Evolutionary conservation across 2,888 invertebrate genomes (phyloP), one percentile per base, ranked within the genome.

Genomic region (Drosophila prostipennis): DNA sequence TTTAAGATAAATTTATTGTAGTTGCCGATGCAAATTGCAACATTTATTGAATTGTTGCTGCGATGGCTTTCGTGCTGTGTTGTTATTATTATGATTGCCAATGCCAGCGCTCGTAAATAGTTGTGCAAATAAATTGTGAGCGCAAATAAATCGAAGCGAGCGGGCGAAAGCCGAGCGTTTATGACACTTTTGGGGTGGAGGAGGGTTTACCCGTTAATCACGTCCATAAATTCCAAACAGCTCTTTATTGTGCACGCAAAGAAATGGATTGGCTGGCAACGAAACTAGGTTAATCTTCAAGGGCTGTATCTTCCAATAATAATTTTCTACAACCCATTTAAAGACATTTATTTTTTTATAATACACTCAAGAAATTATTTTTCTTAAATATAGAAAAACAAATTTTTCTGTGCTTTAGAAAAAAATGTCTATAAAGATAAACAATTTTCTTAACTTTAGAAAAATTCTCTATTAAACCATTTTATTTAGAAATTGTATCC

Each of bases 1-100:
- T 87, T 87, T 82, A 86, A 84, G 84, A 78, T 87, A 87, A 78
- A 87, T 84, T 84, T 87, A 88, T 83, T 76, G 77, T 78, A 82
- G 86, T 85, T 87, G 78, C 83, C 81, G 74, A 67, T 82, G 82
- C 86, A 83, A 83, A 83, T 83, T 87, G 87, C 69, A 74, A 79
- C 82, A 83, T 87, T 84, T 87, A 83, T 83, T 85, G 87, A 77
- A 77, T 87, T 78, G 77, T 68, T 80, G 78, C 48, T 76, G 56
- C 23, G 34, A 34, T 16, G 10, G 46, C 49, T 16, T 54, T 36
- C 45, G 19, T 46, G 23, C 26, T 52, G 37, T 52, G 37, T 34
- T 59, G 46, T 59, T 64, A 37, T 34, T 73, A 70, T 34, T 73
- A 70, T 34, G 59, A 59, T 53, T 72, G 69, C 67, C 56, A 19